phyloP scores from a whole-genome alignment of 2,888 invertebrate genomes.

The Stramonita haemastoma region DNA sequence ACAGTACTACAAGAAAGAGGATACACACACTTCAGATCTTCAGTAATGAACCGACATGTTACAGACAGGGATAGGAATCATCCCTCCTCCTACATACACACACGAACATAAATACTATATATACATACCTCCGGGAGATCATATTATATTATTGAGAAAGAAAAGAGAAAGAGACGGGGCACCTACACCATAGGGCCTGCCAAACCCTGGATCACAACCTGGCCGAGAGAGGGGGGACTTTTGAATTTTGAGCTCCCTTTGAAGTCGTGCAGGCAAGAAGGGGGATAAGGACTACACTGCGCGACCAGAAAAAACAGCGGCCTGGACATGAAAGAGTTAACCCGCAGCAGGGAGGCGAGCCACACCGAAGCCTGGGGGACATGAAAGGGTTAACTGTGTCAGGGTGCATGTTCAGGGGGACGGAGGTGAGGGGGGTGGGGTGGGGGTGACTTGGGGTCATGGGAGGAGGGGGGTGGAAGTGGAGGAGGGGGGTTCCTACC shows the following conservation, averaged over 20 bases:
- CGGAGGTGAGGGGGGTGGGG: too few species aligned
- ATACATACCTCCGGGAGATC: background rate
- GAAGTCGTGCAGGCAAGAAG: background rate
- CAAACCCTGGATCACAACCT: background rate
- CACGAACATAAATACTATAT: background rate
- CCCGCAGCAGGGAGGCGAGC: background rate
- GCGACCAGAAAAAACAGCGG: background rate
- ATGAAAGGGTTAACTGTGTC: background rate
- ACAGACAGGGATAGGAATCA: background rate
- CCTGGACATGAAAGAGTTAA: conserved; percentile 15
- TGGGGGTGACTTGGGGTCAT: too few species aligned
- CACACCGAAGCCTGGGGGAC: background rate
- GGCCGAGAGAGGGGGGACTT: background rate
- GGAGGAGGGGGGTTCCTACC: too few species aligned
- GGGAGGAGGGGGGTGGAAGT: too few species aligned
- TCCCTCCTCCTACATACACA: background rate
- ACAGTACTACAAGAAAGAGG: too few species aligned
- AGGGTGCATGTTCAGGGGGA: background rate
- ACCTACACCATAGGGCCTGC: background rate
- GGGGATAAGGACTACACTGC: background rate
- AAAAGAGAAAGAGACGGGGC: background rate
- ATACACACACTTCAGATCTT: background rate
- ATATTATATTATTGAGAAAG: background rate
- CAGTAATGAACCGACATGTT: background rate
- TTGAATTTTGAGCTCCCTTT: conserved; percentile 24